A percentile compares a stretch with the other conserved stretches of the same genome.
phyloP scores from a whole-genome alignment of 53 echinoderm and acorn worm genomes.

The Echinometra lucunter region DNA sequence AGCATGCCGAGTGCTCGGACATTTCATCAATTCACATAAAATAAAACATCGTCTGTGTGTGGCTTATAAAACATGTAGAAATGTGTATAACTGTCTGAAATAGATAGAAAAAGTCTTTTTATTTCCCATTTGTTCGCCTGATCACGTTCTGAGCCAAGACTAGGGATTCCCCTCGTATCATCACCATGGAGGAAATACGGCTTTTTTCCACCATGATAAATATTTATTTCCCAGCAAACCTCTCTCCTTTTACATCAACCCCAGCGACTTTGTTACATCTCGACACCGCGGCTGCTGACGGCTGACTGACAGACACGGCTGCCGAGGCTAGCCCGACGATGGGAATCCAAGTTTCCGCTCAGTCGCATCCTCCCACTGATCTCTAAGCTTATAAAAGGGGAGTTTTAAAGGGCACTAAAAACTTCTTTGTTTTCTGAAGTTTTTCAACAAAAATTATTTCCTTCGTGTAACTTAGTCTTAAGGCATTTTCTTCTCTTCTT shows the following conservation, averaged over 20 bases:
- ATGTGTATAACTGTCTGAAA: too few relatives aligned
- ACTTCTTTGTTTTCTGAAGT: background rate
- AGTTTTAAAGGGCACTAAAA: background rate
- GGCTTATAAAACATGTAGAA: background rate
- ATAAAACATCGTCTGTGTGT: background rate
- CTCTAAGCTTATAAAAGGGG: background rate
- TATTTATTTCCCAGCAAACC: constrained; percentile 47
- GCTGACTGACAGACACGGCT: constrained; percentile 46
- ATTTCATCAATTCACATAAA: too few relatives aligned
- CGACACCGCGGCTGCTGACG: constrained; percentile 37
- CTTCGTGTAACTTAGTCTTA: too few relatives aligned
- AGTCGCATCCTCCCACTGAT: constrained; percentile 31
- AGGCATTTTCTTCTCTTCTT: too few relatives aligned
- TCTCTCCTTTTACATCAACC: constrained; percentile 22
- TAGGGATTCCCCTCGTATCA: background rate
- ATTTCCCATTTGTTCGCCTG: background rate
- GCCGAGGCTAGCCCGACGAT: constrained; percentile 47
- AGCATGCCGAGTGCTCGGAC: background rate
- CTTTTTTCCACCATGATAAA: constrained; percentile 38
- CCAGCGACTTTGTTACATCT: constrained; percentile 20
- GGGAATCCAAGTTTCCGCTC: constrained; percentile 57
- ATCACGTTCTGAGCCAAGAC: background rate
- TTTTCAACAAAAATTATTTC: background rate
- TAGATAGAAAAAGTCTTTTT: background rate
- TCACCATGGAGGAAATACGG: constrained; percentile 44